Evolutionary conservation across 2,113 vertebrate genomes (phyloP).

Genomic region (Bombycilla garrulus): DNA sequence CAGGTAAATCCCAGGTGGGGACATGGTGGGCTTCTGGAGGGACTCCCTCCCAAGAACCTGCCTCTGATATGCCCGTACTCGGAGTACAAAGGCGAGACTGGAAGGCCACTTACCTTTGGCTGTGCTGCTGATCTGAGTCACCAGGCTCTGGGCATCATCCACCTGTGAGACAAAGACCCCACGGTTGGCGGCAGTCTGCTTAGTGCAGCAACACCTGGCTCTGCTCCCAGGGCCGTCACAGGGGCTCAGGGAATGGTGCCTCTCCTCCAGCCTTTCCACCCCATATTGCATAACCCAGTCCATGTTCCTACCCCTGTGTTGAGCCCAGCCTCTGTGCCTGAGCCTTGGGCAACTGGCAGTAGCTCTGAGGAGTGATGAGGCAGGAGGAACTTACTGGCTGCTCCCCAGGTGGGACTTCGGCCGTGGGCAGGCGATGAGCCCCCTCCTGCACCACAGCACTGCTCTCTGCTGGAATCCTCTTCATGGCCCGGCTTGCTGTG

Average conservation of each 20-base stretch:
- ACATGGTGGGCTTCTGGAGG: neutral
- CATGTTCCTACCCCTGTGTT: accelerated
- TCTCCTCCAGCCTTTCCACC: neutral
- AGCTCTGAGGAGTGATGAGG: accelerated
- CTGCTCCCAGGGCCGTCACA: neutral
- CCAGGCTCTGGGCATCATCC: conserved; percentile 11
- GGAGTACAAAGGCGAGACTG: neutral
- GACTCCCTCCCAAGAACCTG: neutral
- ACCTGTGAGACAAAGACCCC: conserved; percentile 10
- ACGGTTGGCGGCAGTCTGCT: neutral
- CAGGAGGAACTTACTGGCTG: neutral
- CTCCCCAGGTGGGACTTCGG: neutral
- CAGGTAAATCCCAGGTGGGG: neutral
- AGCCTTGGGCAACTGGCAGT: accelerated
- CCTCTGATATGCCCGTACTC: neutral
- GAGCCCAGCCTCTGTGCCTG: neutral
- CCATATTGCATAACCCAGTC: accelerated
- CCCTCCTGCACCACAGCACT: neutral
- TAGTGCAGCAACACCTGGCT: neutral
- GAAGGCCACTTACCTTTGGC: conserved; percentile 4
- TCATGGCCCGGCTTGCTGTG: neutral
- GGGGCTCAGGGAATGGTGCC: neutral
- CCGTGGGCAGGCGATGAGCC: accelerated
- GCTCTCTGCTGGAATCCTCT: neutral
- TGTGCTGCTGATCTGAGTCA: neutral